Conservation (phyloP, 2,888 invertebrate species). For the Eledone cirrhosa region DNA sequence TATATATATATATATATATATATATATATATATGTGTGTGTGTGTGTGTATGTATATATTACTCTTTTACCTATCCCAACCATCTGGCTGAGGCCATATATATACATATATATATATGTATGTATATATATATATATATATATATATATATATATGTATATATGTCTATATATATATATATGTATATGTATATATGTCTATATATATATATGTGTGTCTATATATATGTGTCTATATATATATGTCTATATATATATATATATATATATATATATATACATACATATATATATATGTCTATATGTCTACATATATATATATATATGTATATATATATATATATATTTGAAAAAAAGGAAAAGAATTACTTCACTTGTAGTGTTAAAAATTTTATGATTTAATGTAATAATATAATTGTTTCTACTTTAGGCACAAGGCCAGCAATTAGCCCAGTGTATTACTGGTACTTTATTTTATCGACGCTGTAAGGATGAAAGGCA, state of each 20-base stretch:
- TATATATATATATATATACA: not conserved
- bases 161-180: not conserved
- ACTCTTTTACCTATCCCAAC: no score
- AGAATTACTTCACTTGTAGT: no score
- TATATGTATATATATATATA: not conserved
- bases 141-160: not conserved
- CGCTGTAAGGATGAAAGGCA: no score
- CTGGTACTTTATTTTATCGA: no score
- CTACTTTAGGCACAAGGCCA: no score
- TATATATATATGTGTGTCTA: not conserved
- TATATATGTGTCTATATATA: not conserved
- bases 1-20: not conserved
- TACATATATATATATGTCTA: not conserved
- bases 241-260: not conserved
- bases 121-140: conserved; percentile 3
- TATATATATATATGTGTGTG: no score
- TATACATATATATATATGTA: not conserved
- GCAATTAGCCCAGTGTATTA: no score
- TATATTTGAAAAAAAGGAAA: no score
- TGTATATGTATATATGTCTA: not conserved
- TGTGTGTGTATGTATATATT: no score
- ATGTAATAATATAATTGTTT: no score
- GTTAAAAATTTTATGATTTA: no score
- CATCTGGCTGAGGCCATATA: not conserved
- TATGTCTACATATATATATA: not conserved